Evolutionary conservation across 2,113 vertebrate genomes (phyloP).

Genomic region (Bolborhynchus lineola): DNA sequence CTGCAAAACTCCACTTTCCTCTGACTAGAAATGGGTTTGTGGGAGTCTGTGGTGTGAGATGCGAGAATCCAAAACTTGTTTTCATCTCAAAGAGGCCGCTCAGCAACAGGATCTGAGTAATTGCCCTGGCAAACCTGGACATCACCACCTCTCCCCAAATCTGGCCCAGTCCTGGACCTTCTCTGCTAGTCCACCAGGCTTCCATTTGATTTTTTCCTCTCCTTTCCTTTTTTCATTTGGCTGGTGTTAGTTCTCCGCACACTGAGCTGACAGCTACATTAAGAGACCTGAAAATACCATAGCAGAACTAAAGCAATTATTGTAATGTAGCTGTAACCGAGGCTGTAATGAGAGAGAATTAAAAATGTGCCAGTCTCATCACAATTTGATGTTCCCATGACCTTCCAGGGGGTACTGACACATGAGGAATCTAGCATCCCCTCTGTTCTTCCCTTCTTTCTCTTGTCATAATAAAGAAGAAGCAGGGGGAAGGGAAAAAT

Average conservation of each 20-base stretch:
- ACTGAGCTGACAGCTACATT: constrained; percentile 71
- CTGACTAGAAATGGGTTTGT: not conserved
- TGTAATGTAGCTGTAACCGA: constrained; percentile 75
- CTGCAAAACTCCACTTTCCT: not conserved
- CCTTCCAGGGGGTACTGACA: constrained; percentile 63
- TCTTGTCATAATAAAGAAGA: not conserved
- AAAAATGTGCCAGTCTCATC: constrained; percentile 72
- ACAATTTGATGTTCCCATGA: constrained; percentile 48
- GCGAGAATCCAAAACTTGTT: not conserved
- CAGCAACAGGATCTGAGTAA: not conserved
- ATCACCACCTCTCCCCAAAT: not conserved
- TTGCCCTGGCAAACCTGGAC: not conserved
- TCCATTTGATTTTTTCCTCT: not conserved
- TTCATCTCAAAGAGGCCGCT: not conserved
- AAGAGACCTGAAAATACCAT: constrained; percentile 68
- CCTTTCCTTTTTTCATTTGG: not conserved
- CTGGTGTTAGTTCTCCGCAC: constrained; percentile 33
- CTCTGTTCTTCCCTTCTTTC: not conserved
- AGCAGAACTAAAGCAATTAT: constrained; percentile 82
- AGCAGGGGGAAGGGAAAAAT: not conserved
- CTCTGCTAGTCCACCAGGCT: not conserved
- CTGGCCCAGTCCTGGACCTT: not conserved
- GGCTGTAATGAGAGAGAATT: constrained; percentile 76
- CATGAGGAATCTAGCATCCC: not conserved
- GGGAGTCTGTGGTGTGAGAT: not conserved